Conservation (phyloP, 2,888 invertebrate species). For the Lasioglossum leucozonium region DNA sequence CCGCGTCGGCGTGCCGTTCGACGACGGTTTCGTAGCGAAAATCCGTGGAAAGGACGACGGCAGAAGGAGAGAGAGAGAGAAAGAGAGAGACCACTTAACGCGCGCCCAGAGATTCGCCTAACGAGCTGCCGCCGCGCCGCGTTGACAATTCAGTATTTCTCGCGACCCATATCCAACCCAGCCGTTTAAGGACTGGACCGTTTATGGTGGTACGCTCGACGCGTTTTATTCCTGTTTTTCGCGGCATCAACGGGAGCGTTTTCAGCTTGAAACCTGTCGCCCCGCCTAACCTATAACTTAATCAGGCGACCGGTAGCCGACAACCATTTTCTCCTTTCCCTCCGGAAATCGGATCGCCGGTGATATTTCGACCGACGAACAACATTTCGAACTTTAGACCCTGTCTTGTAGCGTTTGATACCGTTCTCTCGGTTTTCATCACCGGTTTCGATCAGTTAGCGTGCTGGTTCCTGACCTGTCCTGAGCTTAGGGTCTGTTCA, state of each 20-base stretch:
- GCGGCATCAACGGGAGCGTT: conserved; percentile 3
- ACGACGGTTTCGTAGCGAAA: conserved; percentile 27
- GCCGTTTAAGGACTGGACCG: conserved; percentile 56
- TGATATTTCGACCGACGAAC: not conserved
- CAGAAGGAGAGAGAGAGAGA: too few relatives aligned
- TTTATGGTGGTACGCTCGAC: conserved; percentile 46
- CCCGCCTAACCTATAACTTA: conserved; percentile 24
- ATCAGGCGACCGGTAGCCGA: conserved; percentile 5
- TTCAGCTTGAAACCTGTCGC: conserved; percentile 29
- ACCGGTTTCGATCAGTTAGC: not conserved
- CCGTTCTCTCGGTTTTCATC: not conserved
- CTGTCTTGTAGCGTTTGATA: not conserved
- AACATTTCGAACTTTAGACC: not conserved
- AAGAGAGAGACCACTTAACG: conserved; percentile 14
- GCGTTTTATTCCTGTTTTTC: conserved; percentile 40
- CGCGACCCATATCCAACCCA: conserved; percentile 51
- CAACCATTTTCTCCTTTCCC: conserved; percentile 7
- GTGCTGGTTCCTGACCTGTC: not conserved
- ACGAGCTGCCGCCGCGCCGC: conserved; percentile 63
- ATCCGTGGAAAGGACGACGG: conserved; percentile 41
- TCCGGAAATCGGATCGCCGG: not conserved
- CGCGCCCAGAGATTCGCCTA: conserved; percentile 65
- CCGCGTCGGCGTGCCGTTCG: conserved; percentile 39
- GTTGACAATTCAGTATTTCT: conserved; percentile 67
- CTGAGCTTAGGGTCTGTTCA: too few relatives aligned